Percentiles rank a stretch among this genome's conserved stretches.
phyloP scores from a whole-genome alignment of 2,113 vertebrate genomes.

The Bubo blakistoni region DNA sequence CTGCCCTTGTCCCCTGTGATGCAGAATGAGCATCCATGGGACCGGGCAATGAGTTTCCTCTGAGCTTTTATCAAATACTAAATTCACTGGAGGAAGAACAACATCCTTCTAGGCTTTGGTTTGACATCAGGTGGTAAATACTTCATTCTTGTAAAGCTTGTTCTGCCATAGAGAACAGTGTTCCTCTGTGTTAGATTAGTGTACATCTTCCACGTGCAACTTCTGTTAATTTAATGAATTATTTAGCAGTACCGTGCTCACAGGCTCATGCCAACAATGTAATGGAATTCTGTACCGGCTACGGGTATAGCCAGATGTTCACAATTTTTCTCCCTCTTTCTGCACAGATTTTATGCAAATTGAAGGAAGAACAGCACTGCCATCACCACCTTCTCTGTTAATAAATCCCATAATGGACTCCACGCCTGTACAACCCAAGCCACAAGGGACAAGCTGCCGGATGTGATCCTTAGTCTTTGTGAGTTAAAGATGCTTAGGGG shows the following conservation, averaged over 20 bases:
- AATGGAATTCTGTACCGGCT: constrained; percentile 52
- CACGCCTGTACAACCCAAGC: not conserved
- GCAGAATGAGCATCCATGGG: not conserved
- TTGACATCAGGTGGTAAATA: not conserved
- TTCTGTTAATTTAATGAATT: constrained; percentile 65
- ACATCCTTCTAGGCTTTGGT: not conserved
- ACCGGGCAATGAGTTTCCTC: not conserved
- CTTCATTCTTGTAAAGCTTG: not conserved
- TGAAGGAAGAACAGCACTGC: not conserved
- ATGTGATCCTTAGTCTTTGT: not conserved
- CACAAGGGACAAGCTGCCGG: not conserved
- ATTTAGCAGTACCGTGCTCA: constrained; percentile 39
- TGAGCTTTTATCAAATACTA: not conserved
- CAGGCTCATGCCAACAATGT: not conserved
- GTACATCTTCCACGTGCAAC: not conserved
- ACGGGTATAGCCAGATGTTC: constrained; percentile 48
- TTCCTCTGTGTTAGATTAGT: not conserved
- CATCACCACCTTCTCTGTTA: not conserved
- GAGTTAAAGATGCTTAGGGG: not conserved
- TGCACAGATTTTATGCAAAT: constrained; percentile 58
- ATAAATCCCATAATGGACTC: constrained; percentile 12
- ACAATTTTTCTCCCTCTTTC: constrained; percentile 39
- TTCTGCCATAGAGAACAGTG: not conserved
- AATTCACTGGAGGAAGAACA: not conserved
- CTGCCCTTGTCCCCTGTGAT: not conserved